Base-by-base conservation (phyloP, 1,140 invertebrate genomes). In the Latrodectus geometricus region DNA sequence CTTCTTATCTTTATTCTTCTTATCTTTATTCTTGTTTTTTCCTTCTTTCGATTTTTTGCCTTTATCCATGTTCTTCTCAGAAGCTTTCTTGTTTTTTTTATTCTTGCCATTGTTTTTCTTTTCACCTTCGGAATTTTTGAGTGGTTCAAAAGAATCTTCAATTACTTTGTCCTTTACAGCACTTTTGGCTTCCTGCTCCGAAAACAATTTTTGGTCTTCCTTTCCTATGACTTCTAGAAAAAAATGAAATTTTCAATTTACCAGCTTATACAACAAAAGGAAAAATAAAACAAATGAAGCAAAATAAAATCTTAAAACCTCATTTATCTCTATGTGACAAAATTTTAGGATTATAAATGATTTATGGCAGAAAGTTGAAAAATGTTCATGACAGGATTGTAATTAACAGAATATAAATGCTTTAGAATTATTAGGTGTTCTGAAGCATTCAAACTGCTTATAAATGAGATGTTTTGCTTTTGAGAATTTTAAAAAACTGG, bases 91-190 rank as follows among this genome's bases (percentile, higher is more conserved):
- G 15, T 74, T 9, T 23, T 83, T 83, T 54, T 83, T 83, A 9
- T 70, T 49, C 35, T 74, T 83, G 15, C 54, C 52, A 49, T 74
- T 73, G 70, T 61, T 74, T 20, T 68, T 79, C 11, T 68, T 50
- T 8, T 35, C 50, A 56, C 20, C 21, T 81, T 81, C 23, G 4
- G 69, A 56, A 15, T 83, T 68, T 21, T 61, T 83, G 52, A 83
- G 56, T 15, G 70, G 80, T 65, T 83, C 80, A 54, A 83, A 83
- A n/a, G 80, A 83, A 65, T 83, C 80, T 66, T 83, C 80, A 9
- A 83, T 83, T 17, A 83, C 80, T 49, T 83, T 83, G 50, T 74
- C 80, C 14, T 61, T 70, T 2, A 65, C 35, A 4, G 80, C 52
- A 21, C 65, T 83, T 35, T 73, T 74, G 17, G 52, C 56, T n/a